Conservation (phyloP, 2,113 vertebrate species). For the Daubentonia madagascariensis region DNA sequence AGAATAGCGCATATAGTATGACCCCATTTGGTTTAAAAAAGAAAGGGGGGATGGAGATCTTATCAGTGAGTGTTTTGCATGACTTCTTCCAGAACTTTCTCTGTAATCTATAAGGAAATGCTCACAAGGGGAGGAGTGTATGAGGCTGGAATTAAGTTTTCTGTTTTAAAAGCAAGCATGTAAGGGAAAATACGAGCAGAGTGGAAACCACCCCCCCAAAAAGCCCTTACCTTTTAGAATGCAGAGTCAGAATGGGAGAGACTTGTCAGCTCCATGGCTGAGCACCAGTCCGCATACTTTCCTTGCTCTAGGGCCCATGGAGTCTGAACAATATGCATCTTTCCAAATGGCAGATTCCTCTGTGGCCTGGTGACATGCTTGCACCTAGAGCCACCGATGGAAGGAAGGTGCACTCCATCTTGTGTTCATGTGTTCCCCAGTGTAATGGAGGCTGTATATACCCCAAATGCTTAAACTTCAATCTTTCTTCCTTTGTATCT, state of each 20-base stretch:
- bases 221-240: not conserved
- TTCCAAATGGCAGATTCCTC: not conserved
- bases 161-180: not conserved
- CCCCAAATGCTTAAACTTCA: not conserved
- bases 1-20: not conserved
- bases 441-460: not conserved
- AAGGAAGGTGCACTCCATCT: not conserved
- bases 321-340: not conserved
- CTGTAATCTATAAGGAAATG: not conserved
- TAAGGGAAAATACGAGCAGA: not conserved
- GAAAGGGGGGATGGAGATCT: not conserved
- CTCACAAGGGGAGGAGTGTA: not conserved
- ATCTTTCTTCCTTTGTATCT: not conserved
- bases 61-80: not conserved
- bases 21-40: not conserved
- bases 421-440: not conserved
- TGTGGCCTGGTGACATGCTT: not conserved
- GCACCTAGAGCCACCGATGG: not conserved
- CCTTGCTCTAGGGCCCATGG: not conserved
- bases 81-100: not conserved
- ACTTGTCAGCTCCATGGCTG: rapidly evolving
- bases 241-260: not conserved
- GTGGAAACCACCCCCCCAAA: not conserved
- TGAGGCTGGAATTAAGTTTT: not conserved
- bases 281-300: not conserved